Percentiles rank a stretch among this genome's conserved stretches.
Conservation (phyloP, 2,113 vertebrate species). For the Merops nubicus region DNA sequence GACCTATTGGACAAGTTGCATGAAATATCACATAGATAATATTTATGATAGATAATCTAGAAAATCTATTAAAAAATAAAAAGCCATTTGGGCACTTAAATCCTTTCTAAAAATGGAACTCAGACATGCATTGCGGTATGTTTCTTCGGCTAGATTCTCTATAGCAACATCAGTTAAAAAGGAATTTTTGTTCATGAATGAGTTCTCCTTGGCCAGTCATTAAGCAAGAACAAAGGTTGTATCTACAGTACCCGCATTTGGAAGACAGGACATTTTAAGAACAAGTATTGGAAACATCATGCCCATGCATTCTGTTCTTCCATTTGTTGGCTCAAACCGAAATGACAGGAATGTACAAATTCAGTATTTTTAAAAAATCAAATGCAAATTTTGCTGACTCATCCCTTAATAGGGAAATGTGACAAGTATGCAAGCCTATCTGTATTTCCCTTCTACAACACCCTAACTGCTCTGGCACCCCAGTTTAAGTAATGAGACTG, state of each 20-base stretch:
- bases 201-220: background rate
- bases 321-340: background rate
- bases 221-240: accelerated
- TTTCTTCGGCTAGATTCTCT: background rate
- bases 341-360: background rate
- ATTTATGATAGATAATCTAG: background rate
- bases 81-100: background rate
- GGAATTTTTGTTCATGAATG: background rate
- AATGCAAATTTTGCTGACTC: background rate
- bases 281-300: background rate
- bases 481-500: background rate
- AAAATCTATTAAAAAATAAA: background rate
- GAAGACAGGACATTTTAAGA: background rate
- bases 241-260: background rate
- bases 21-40: too few species aligned
- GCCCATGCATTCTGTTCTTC: background rate
- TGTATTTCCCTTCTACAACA: background rate
- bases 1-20: background rate
- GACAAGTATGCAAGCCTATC: background rate
- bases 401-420: background rate
- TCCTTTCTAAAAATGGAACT: background rate
- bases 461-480: background rate
- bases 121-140: background rate
- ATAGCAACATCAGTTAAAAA: background rate
- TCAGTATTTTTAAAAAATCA: background rate